Evolutionary conservation across 2,888 invertebrate genomes (phyloP), one percentile per base, ranked within the genome.

Genomic region (Chaetogeoica ovagalla): DNA sequence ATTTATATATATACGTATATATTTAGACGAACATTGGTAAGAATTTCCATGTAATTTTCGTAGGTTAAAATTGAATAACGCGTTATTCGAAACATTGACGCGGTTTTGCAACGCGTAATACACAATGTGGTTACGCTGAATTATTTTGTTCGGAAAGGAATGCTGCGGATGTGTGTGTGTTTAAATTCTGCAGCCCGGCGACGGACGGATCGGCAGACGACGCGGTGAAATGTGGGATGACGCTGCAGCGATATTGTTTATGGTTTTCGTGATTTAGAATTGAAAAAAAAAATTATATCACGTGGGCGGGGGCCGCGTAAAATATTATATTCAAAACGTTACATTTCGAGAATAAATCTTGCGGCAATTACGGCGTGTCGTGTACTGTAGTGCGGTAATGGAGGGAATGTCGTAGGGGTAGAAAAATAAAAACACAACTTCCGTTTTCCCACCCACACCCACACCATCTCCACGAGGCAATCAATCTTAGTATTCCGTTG

Each of bases 401-500:
- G 2, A 30, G 21, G 2, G 23, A 17, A 43, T 37, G 65, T 66
- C 7, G 55, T 66, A 13, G 21, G 65, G 30, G 30, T 30, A 9
- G 52, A 55, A 55, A 69, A 70, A 70, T n/a, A 70, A 70, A 70
- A 70, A 55, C 55, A 55, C 55, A 8, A 55, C 69, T 55, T 43
- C 39, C 19, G 11, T 65, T 75, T 30, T 30, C 4, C 30, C 30
- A 30, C 2, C 17, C 21, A n/a, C n/a, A n/a, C n/a, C n/a, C n/a
- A n/a, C n/a, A n/a, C n/a, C n/a, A n/a, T n/a, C n/a, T n/a, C n/a
- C n/a, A 21, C 15, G 1, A 52, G 15, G 69, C 76, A 52, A 77
- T 77, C 69, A 77, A 77, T 76, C 76, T 76, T 76, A n/a, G 37
- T 68, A 69, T 59, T n/a, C 77, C 39, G 77, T 55, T 77, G 69